These are phyloP conservation scores for Pogonomyrmex barbatus DNA, from an alignment of 1,140 invertebrate species.

Conservation along the genomic window DNA sequence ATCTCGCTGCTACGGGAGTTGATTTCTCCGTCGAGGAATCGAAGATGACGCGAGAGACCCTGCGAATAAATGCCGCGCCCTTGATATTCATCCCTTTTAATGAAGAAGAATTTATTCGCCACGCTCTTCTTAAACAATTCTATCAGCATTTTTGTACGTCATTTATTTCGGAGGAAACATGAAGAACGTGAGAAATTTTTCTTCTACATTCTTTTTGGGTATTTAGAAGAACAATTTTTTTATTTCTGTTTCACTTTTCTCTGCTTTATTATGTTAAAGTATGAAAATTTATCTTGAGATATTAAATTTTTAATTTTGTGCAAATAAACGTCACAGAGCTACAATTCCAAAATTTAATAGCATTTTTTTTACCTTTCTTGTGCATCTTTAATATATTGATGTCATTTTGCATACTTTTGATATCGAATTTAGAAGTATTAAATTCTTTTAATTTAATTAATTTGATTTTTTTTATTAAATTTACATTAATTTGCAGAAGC, in stretches of 20 bases:
- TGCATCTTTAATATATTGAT: too few species aligned
- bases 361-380: too few species aligned
- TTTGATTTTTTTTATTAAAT: too few species aligned
- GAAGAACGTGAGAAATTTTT: neutral
- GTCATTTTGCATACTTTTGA: too few species aligned
- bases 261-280: neutral
- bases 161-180: neutral
- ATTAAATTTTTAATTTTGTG: too few species aligned
- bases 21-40: neutral
- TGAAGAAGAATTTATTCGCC: neutral
- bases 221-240: neutral
- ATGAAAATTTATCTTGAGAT: too few species aligned
- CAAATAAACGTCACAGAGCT: too few species aligned
- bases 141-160: neutral
- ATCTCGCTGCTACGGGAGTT: neutral
- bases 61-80: neutral
- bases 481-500: too few species aligned
- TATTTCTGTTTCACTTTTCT: neutral
- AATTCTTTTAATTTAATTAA: too few species aligned
- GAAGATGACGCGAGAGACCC: neutral
- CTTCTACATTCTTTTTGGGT: neutral
- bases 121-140: neutral
- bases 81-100: neutral
- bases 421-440: too few species aligned
- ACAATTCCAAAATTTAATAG: too few species aligned